These are phyloP conservation scores for Ptycholaimellus sp. DNA, from an alignment of 2,888 invertebrate species.

Conservation along the genomic window DNA sequence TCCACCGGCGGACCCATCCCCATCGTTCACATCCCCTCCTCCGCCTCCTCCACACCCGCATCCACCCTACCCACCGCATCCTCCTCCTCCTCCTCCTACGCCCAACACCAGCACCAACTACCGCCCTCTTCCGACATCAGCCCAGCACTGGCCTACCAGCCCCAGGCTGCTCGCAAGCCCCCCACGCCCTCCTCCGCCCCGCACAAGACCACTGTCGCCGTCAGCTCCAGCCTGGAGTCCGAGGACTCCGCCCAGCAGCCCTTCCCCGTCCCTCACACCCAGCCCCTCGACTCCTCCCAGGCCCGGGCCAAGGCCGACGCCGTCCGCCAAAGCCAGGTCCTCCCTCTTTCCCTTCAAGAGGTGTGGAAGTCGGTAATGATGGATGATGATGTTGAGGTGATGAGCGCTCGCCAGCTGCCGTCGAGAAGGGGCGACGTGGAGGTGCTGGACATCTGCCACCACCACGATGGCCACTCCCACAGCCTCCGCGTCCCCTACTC, in stretches of 20 bases:
- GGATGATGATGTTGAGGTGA: slow-evolving; percentile 1
- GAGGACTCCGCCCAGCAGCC: slow-evolving; percentile 13
- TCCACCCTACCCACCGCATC: background rate
- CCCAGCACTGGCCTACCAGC: slow-evolving; percentile 9
- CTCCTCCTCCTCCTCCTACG: background rate
- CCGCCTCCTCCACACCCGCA: slow-evolving; percentile 1
- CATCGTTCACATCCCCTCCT: slow-evolving; percentile 1
- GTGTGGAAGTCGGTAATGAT: no score
- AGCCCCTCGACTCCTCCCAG: slow-evolving; percentile 60
- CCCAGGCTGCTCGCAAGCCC: slow-evolving; percentile 52
- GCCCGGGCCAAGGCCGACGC: slow-evolving; percentile 64
- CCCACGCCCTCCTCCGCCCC: slow-evolving; percentile 62
- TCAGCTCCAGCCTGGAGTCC: slow-evolving; percentile 3
- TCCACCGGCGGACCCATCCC: background rate
- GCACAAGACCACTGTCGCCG: slow-evolving; percentile 36
- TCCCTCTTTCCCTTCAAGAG: background rate
- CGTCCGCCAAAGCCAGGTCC: slow-evolving; percentile 35
- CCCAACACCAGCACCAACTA: slow-evolving; percentile 1
- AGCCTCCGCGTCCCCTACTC: no score
- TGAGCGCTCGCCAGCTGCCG: slow-evolving; percentile 5
- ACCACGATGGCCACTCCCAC: slow-evolving; percentile 18
- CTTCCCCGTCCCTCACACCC: slow-evolving; percentile 51
- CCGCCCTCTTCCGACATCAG: slow-evolving; percentile 7
- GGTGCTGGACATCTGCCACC: slow-evolving; percentile 5
- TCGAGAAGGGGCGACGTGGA: slow-evolving; percentile 2